Percentiles rank a stretch among this genome's conserved stretches.
phyloP scores from a whole-genome alignment of 2,888 invertebrate species.

The Drepanosiphum platanoidis region DNA sequence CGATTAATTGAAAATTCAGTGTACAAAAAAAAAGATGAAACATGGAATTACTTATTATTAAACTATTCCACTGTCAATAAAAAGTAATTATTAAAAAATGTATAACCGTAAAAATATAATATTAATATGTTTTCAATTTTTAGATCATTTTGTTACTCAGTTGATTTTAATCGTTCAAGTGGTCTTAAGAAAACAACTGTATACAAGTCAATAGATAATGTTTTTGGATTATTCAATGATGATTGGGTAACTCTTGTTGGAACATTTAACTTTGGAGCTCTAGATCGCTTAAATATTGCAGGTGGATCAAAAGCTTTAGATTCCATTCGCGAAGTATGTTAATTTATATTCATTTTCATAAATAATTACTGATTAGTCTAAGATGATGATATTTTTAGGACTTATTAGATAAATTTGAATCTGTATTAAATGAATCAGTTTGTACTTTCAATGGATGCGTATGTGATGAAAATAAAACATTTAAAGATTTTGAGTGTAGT shows the following conservation, averaged over 20 bases:
- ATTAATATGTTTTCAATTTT: background rate
- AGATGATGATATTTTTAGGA: slow-evolving; percentile 12
- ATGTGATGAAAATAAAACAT: slow-evolving; percentile 40
- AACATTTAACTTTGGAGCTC: slow-evolving; percentile 49
- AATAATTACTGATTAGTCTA: background rate
- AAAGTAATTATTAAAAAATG: slow-evolving; percentile 21
- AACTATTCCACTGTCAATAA: slow-evolving; percentile 49
- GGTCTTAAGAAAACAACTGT: background rate
- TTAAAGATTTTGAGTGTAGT: slow-evolving; percentile 36
- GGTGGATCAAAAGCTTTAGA: slow-evolving; percentile 39
- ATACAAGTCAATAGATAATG: slow-evolving; percentile 10
- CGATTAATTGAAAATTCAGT: slow-evolving; percentile 15
- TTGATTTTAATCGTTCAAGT: slow-evolving; percentile 33
- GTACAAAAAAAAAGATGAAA: slow-evolving; percentile 23
- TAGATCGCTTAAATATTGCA: slow-evolving; percentile 33
- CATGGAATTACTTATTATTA: slow-evolving; percentile 45
- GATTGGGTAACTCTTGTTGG: slow-evolving; percentile 51
- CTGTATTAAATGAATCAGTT: slow-evolving; percentile 20
- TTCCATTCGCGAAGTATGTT: slow-evolving; percentile 45
- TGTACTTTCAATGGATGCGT: slow-evolving; percentile 41
- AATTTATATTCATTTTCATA: background rate
- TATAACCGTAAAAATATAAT: background rate
- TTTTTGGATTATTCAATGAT: slow-evolving; percentile 28
- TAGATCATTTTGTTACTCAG: slow-evolving; percentile 51
- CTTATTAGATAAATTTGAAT: slow-evolving; percentile 52